A percentile compares a stretch with the other conserved stretches of the same genome.
Evolutionary conservation across 2,888 invertebrate species (phyloP).

Genomic region (Macropis europaea): DNA sequence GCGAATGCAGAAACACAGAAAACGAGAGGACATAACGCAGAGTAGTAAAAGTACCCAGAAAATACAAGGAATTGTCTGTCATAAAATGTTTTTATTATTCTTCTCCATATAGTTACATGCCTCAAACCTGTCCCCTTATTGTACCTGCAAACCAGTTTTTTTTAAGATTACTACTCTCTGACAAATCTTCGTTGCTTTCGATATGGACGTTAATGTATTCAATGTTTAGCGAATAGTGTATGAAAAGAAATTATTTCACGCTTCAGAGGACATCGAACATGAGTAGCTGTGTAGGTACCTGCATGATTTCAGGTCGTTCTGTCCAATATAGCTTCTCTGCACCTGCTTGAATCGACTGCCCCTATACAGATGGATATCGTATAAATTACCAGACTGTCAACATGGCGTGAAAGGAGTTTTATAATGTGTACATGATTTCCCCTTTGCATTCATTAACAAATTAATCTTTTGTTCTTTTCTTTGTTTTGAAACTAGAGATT

Average conservation of each 20-base stretch:
- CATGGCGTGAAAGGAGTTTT: constrained; percentile 4
- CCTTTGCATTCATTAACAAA: neutral
- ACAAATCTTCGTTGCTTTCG: too few relatives aligned
- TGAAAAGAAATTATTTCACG: neutral
- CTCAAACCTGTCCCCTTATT: too few relatives aligned
- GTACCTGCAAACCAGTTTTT: neutral
- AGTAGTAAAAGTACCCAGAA: neutral
- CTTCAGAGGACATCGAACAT: neutral
- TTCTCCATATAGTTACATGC: neutral
- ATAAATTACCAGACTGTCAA: constrained; percentile 13
- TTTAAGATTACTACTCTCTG: too few relatives aligned
- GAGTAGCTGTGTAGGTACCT: constrained; percentile 10
- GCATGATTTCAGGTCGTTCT: constrained; percentile 12
- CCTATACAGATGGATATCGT: constrained; percentile 15
- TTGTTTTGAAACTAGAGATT: neutral
- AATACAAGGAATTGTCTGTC: neutral
- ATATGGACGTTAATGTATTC: too few relatives aligned
- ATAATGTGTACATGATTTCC: neutral
- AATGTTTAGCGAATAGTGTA: too few relatives aligned
- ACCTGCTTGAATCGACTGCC: constrained; percentile 16
- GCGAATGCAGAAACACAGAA: neutral
- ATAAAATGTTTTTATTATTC: neutral
- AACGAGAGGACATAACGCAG: neutral
- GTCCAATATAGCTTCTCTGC: neutral
- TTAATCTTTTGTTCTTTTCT: constrained; percentile 6